phyloP scores from a whole-genome alignment of 1,140 invertebrate species.

The Sminthurides bifidus region DNA sequence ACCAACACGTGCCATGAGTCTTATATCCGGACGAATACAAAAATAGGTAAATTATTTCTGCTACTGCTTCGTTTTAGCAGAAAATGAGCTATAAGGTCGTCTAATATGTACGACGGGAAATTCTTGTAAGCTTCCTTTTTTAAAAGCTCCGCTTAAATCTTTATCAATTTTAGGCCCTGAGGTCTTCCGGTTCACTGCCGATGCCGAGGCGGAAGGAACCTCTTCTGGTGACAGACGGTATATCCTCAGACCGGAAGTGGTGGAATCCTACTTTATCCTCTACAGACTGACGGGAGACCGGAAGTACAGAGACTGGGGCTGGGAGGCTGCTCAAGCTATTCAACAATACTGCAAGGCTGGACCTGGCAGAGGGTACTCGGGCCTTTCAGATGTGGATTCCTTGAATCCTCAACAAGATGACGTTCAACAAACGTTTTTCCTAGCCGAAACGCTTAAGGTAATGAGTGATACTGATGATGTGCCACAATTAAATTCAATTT shows the following conservation, averaged over 20 bases:
- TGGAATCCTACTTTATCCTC: conserved; percentile 53
- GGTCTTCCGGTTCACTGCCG: conserved; percentile 42
- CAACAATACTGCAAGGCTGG: conserved; percentile 44
- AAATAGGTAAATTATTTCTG: conserved; percentile 8
- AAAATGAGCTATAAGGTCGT: no score
- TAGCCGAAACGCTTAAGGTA: conserved; percentile 96
- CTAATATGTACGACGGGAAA: no score
- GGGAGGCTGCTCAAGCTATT: conserved; percentile 44
- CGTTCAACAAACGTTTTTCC: conserved; percentile 96
- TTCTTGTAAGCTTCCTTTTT: no score
- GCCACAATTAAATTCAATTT: conserved; percentile 23
- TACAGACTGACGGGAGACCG: conserved; percentile 50
- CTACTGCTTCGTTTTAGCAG: no score
- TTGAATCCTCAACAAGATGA: conserved; percentile 73
- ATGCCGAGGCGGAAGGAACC: conserved; percentile 44
- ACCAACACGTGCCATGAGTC: conserved; percentile 32
- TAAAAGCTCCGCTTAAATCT: neutral
- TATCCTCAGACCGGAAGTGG: conserved; percentile 51
- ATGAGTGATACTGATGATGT: no score
- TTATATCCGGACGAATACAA: conserved; percentile 19
- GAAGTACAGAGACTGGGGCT: conserved; percentile 53
- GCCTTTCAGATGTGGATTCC: conserved; percentile 86
- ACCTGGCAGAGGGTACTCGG: conserved; percentile 63
- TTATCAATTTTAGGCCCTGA: conserved; percentile 39
- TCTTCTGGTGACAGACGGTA: conserved; percentile 48